Evolutionary conservation across 64 coral and sea anemone genomes (phyloP).

Genomic region (Stylophora pistillata): DNA sequence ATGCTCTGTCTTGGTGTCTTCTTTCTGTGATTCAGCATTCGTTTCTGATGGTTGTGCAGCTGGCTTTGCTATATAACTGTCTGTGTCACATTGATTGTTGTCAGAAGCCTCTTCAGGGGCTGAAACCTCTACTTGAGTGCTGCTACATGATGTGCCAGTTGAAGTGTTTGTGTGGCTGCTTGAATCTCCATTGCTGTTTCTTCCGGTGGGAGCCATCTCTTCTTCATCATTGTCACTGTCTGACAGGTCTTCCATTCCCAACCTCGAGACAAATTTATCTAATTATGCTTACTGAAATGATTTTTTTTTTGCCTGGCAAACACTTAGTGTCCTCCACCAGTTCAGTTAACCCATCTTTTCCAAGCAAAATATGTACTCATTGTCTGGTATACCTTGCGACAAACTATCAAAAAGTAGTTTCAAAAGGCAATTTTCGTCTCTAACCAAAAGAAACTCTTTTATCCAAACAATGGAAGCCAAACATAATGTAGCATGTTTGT

Average conservation of each 20-base stretch:
- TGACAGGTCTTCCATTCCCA: constrained; percentile 43
- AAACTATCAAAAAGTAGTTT: too few relatives aligned
- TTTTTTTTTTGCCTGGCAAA: too few relatives aligned
- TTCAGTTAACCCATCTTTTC: too few relatives aligned
- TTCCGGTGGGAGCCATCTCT: not conserved
- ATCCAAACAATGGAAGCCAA: too few relatives aligned
- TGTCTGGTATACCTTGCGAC: too few relatives aligned
- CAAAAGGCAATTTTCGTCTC: too few relatives aligned
- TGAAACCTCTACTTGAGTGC: not conserved
- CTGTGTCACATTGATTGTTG: not conserved
- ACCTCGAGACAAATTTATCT: constrained; percentile 2
- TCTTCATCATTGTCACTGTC: constrained; percentile 44
- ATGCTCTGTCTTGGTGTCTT: not conserved
- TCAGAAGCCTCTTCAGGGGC: not conserved
- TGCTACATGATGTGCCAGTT: constrained; percentile 16
- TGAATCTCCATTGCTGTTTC: not conserved
- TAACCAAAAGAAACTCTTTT: too few relatives aligned
- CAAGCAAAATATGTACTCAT: too few relatives aligned
- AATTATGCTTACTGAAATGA: too few relatives aligned
- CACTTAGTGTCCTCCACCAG: too few relatives aligned
- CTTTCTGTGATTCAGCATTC: not conserved
- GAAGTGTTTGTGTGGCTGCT: not conserved
- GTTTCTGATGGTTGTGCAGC: not conserved
- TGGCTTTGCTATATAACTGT: not conserved
- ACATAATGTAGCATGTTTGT: too few relatives aligned